Base-by-base conservation (phyloP, 1,140 invertebrate species). In the Grapholita molesta region DNA sequence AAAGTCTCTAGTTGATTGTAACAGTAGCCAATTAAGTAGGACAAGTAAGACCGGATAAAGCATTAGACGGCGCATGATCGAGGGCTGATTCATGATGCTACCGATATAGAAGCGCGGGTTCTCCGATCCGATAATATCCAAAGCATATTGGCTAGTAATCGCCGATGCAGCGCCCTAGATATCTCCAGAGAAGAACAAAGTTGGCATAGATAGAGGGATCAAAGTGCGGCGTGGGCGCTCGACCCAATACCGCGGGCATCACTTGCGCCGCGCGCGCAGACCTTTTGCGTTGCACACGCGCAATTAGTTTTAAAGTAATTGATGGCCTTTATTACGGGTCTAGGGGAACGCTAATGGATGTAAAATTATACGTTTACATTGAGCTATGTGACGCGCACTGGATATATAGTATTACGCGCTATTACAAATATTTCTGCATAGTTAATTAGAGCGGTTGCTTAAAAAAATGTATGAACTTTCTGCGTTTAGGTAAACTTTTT, bases 171-270 rank as follows among this genome's bases (percentile, higher is more conserved):
- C 77, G 85, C 70, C 78, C 81, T 89, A 89, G 83, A 90, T 89
- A 84, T 85, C 73, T 83, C 84, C 84, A 86, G 82, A 82, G 83
- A 80, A 85, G 83, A 86, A 86, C 84, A 85, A 83, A 88, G 83
- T 89, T 91, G 89, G 89, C 89, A 91, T 91, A 84, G 88, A 89
- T 85, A 78, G 83, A 82, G 79, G 82, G 88, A 90, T 88, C 89
- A 90, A 90, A 91, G 88, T 89, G 86, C 86, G 77, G 85, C 83
- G 88, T 89, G 84, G 89, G 88, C 89, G 86, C 78, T 76, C 83
- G 89, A 88, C 88, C 88, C 78, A 89, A 91, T 90, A 91, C 89
- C 87, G 78, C 79, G 75, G 78, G 71, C 80, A 74, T 77, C 83
- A 75, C 75, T 83, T 81, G 80, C 79, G 78, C 72, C 79, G 82